A percentile compares a stretch with the other conserved stretches of the same genome.
Evolutionary conservation across 1,140 invertebrate genomes (phyloP).

Genomic region (Papilio helenus): DNA sequence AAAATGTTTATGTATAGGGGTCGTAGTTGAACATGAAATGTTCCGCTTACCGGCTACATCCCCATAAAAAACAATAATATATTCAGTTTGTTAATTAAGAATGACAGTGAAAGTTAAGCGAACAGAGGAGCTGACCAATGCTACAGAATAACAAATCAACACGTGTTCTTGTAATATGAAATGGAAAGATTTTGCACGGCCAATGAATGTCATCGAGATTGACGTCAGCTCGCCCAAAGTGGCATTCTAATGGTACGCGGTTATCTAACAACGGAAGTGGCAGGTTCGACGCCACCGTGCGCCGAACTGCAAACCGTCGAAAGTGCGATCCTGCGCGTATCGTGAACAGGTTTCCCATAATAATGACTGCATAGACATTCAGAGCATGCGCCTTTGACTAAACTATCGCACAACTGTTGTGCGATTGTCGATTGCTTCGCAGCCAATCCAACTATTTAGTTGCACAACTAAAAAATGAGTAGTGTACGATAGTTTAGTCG

Average conservation of each 20-base stretch:
- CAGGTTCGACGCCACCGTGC: conserved; percentile 45
- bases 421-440: too few relatives aligned
- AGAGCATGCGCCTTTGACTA: background rate
- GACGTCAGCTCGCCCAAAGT: conserved; percentile 40
- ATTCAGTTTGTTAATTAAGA: background rate
- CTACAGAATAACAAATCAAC: conserved; percentile 9
- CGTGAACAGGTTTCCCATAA: conserved; percentile 44
- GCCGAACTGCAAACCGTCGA: conserved; percentile 43
- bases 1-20: background rate
- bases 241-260: conserved; percentile 32
- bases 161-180: conserved; percentile 13
- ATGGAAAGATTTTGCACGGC: conserved; percentile 34
- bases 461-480: too few relatives aligned
- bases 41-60: background rate
- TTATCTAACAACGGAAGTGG: conserved; percentile 58
- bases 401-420: too few relatives aligned
- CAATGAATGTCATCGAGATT: conserved; percentile 28
- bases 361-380: conserved; percentile 40
- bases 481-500: too few relatives aligned
- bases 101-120: conserved; percentile 10
- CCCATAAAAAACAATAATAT: background rate
- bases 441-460: too few relatives aligned
- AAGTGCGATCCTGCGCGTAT: conserved; percentile 50
- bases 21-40: background rate
- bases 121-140: background rate